Evolutionary conservation across 2,888 invertebrate genomes (phyloP), one percentile per base, ranked within the genome.

Genomic region (Lobophora halterata): DNA sequence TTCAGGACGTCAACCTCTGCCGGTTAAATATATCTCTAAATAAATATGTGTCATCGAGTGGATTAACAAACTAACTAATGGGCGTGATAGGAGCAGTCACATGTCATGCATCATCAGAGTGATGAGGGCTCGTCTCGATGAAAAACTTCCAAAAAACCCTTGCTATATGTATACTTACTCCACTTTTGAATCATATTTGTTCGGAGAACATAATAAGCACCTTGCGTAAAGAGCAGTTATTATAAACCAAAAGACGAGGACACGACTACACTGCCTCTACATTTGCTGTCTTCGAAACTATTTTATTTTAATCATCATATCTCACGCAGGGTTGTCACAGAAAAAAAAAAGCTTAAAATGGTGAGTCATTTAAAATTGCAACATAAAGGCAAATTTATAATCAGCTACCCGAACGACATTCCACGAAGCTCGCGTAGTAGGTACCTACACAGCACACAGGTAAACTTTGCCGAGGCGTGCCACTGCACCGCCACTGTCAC

Each of bases 381-480:
- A 73, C 65, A 65, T 72, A 58, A 67, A 71, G 58, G 72, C 68
- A 72, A 76, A 81, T 76, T 77, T 73, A 79, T 73, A 81, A 78
- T 76, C 73, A 65, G 75, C 66, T 58, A 69, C 67, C 67, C 68
- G 65, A n/a, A 67, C 79, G 66, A 73, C 81, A 82, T 83, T 83
- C 81, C 79, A 65, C 63, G 62, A 65, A 62, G 61, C 55, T 54
- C 51, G 56, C 55, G 62, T 56, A 58, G 62, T 59, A 56, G n/a
- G n/a, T n/a, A n/a, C n/a, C n/a, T n/a, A n/a, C n/a, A n/a, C n/a
- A n/a, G 55, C 58, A 63, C 63, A 62, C 67, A 68, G 69, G 72
- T 69, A 71, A 67, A 66, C 57, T 65, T 62, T 56, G 63, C 56
- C 45, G 55, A 46, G 54, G 61, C 56, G 18, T 37, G 42, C 42